A percentile compares a stretch with the other conserved stretches of the same genome.
Evolutionary conservation across 2,113 vertebrate species (phyloP).

Genomic region (Aythya baeri): DNA sequence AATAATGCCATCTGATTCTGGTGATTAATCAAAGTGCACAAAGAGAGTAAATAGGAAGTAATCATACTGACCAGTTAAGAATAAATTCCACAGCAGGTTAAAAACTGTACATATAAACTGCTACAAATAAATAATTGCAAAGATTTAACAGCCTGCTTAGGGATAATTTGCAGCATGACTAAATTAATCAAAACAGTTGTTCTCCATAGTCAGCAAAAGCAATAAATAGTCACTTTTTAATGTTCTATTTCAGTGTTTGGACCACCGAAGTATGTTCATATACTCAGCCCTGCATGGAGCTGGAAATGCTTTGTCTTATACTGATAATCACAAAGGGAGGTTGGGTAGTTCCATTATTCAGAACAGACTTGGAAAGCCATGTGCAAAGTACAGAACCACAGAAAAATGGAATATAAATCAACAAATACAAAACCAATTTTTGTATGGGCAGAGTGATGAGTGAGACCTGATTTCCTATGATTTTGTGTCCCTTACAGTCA

Average conservation of each 20-base stretch:
- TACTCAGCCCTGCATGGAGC: background rate
- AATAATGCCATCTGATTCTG: constrained; percentile 28
- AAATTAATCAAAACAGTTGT: background rate
- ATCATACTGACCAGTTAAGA: constrained; percentile 30
- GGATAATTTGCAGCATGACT: background rate
- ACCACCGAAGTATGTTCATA: background rate
- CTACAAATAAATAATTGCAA: background rate
- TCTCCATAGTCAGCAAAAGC: background rate
- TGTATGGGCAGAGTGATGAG: background rate
- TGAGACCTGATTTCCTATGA: background rate
- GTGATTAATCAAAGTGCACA: constrained; percentile 19
- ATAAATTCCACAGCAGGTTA: constrained; percentile 13
- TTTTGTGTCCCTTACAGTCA: background rate
- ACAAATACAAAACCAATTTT: background rate
- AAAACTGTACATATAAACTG: background rate
- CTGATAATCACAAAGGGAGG: background rate
- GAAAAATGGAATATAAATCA: background rate
- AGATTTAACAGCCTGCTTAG: background rate
- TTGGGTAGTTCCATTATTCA: background rate
- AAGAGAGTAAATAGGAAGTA: constrained; percentile 10
- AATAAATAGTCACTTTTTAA: background rate
- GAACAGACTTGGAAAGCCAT: background rate
- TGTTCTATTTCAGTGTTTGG: background rate
- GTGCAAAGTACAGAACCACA: background rate
- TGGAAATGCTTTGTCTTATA: background rate